Conservation (phyloP, 2,888 invertebrate genomes). For the Leptogaster cylindrica region DNA sequence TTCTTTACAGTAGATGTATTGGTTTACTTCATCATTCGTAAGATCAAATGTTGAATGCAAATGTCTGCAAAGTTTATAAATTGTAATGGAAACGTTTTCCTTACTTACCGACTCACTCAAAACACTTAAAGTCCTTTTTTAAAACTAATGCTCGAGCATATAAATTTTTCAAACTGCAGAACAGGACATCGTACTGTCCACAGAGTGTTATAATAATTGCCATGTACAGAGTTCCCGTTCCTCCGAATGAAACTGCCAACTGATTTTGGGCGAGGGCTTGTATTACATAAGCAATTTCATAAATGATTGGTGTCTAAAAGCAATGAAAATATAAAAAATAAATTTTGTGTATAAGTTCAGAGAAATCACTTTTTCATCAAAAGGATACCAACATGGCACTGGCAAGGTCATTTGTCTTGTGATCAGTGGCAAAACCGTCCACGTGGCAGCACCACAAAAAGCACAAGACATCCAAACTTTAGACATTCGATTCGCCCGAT, state of each 20-base stretch:
- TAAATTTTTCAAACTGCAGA: constrained; percentile 47
- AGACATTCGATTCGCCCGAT: neutral
- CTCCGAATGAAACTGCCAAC: constrained; percentile 47
- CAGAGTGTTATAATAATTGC: constrained; percentile 34
- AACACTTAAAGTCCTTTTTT: too few relatives aligned
- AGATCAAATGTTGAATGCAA: neutral
- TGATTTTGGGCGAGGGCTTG: constrained; percentile 50
- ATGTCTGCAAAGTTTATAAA: too few relatives aligned
- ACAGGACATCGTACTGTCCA: constrained; percentile 46
- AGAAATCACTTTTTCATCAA: neutral
- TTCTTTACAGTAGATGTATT: constrained; percentile 41
- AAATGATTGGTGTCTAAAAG: constrained; percentile 39
- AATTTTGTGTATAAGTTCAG: neutral
- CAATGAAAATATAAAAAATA: too few relatives aligned
- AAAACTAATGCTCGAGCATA: too few relatives aligned
- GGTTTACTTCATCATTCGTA: constrained; percentile 34
- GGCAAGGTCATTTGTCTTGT: neutral
- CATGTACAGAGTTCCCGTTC: constrained; percentile 52
- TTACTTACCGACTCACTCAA: too few relatives aligned
- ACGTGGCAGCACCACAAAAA: neutral
- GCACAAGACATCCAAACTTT: neutral
- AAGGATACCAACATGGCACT: neutral
- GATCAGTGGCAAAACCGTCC: neutral
- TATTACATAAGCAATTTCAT: constrained; percentile 48
- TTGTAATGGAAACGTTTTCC: neutral